Percentiles rank a stretch among this genome's conserved stretches.
phyloP scores from a whole-genome alignment of 2,113 vertebrate genomes.

The Castor canadensis region DNA sequence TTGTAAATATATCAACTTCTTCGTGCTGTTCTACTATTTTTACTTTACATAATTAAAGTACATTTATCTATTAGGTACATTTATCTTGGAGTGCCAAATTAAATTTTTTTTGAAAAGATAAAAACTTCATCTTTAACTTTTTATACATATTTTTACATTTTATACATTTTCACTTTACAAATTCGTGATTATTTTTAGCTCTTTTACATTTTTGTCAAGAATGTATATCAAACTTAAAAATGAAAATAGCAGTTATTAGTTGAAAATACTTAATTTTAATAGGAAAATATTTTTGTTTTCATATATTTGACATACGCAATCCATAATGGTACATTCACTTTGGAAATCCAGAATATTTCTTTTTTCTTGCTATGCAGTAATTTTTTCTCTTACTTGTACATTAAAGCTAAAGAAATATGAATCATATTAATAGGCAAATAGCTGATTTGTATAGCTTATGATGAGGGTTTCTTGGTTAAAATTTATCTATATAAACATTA shows the following conservation, averaged over 20 bases:
- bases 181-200: neutral
- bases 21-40: neutral
- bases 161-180: neutral
- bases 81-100: neutral
- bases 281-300: neutral
- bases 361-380: neutral
- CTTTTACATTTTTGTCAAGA: neutral
- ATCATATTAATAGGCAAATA: neutral
- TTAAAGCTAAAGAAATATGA: neutral
- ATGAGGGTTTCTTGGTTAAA: neutral
- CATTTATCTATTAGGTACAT: neutral
- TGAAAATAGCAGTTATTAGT: neutral
- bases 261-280: conserved; percentile 19
- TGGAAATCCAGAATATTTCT: neutral
- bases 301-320: neutral
- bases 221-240: neutral
- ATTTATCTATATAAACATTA: neutral
- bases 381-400: neutral
- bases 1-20: neutral
- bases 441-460: neutral
- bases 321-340: neutral
- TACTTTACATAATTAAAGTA: neutral
- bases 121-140: conserved; percentile 3
- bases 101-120: neutral
- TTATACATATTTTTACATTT: neutral